Base-by-base conservation (phyloP, 2,797 vertebrate species). In the Capromys pilorides region DNA sequence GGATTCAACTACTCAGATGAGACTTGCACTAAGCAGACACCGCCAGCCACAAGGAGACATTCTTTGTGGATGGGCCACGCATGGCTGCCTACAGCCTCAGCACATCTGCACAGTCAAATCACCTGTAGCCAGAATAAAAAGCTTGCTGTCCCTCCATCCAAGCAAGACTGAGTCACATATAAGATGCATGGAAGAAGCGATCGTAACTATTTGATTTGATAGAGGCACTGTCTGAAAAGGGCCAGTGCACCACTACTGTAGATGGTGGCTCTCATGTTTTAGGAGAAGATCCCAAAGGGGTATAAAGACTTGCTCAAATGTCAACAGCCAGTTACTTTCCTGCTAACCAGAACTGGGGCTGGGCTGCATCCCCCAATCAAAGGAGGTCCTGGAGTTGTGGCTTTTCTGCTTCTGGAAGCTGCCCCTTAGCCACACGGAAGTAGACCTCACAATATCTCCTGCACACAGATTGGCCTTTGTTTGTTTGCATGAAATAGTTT, bases 331-430 rank as follows among this genome's bases (percentile, higher is more conserved):
- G 19, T 83, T 62, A 19, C 14, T 75, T 84, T 51, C 45, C 28
- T 51, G 31, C 45, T 78, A 64, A 59, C 14, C 41, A 67, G 26
- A 31, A n/a, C 69, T 73, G 26, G 57, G 19, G 1, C 21, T 91
- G 21, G 9, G n/a, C 21, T 80, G 16, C 4, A 24, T 24, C 8
- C 14, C 33, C 59, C 13, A 3, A 5, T 2, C 26, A 18, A 64
- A 62, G 13, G 24, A 73, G 41, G 21, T 33, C 49, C 26, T 39
- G 31, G 14, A 7, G 33, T 36, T 21, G 2, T 9, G 33, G 39
- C 7, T 82, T 66, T 78, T 73, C 86, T 84, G 71, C 36, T 80
- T 85, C 93, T 85, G 81, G 69, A 96, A 84, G 21, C 61, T 39
- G 39, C 31, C 51, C 79, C 49, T 36, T 26, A 26, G 26, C 67